Conservation (phyloP, 2,797 vertebrate species). For the Alectoris magna region DNA sequence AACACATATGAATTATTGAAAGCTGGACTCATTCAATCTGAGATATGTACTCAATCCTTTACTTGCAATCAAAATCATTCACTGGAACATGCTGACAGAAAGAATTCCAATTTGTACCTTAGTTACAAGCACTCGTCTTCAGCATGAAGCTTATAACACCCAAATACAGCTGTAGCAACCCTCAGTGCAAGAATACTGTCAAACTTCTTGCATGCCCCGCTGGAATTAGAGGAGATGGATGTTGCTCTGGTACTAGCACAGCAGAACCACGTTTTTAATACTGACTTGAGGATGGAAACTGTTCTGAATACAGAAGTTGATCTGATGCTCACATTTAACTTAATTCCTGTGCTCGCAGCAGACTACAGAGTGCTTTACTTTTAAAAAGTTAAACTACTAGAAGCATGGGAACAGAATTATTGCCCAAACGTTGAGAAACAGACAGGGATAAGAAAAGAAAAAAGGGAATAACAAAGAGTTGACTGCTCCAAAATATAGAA, state of each 20-base stretch:
- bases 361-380: not conserved
- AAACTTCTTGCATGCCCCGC: not conserved
- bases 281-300: not conserved
- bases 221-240: not conserved
- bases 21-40: not conserved
- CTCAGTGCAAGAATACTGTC: not conserved
- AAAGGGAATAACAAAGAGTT: not conserved
- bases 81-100: not conserved
- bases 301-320: too few relatives aligned
- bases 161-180: not conserved
- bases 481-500: not conserved
- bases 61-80: not conserved
- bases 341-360: not conserved
- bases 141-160: not conserved
- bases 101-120: not conserved
- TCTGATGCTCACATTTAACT: not conserved
- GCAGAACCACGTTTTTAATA: not conserved
- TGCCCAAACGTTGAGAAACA: not conserved
- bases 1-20: accelerated
- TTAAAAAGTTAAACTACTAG: not conserved
- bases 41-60: not conserved
- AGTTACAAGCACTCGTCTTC: not conserved
- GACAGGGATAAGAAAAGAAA: not conserved
- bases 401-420: not conserved
- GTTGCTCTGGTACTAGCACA: not conserved